Percentiles rank a stretch among this genome's conserved stretches.
These are phyloP conservation scores for Fragum whitleyi DNA, from an alignment of 2,888 invertebrate genomes.

Conservation along the genomic window DNA sequence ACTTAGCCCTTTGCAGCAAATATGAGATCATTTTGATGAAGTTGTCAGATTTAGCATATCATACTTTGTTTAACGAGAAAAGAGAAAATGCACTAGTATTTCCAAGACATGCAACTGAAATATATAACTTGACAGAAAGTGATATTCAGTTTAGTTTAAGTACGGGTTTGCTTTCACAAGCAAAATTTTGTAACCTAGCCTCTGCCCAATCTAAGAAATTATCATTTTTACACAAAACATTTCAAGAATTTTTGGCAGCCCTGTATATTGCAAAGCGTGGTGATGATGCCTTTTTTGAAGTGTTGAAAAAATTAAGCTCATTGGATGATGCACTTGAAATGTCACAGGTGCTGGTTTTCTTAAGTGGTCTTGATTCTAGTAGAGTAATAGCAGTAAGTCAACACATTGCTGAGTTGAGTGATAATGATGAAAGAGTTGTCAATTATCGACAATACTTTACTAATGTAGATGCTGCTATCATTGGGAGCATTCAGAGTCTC, in stretches of 20 bases:
- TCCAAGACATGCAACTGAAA: background rate
- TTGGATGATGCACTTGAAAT: background rate
- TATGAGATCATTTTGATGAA: background rate
- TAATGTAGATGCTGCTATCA: background rate
- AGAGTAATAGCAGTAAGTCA: background rate
- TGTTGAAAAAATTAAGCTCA: background rate
- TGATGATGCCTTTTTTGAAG: too few relatives aligned
- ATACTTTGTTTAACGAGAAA: constrained; percentile 9
- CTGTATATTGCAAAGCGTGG: background rate
- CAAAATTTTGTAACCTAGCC: background rate
- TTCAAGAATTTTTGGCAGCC: constrained; percentile 34
- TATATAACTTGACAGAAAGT: constrained; percentile 10
- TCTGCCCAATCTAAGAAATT: background rate
- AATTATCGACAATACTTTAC: background rate
- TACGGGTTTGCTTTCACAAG: constrained; percentile 28
- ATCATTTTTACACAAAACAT: constrained; percentile 29
- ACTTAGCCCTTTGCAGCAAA: background rate
- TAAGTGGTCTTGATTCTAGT: background rate
- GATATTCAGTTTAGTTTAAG: constrained; percentile 9
- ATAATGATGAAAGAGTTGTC: background rate
- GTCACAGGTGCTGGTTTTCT: background rate
- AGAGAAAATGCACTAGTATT: constrained; percentile 12
- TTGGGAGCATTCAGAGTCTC: background rate
- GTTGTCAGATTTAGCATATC: constrained; percentile 12
- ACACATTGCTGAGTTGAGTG: background rate